phyloP scores from a whole-genome alignment of 2,888 invertebrate species.

The Eupithecia tripunctaria region DNA sequence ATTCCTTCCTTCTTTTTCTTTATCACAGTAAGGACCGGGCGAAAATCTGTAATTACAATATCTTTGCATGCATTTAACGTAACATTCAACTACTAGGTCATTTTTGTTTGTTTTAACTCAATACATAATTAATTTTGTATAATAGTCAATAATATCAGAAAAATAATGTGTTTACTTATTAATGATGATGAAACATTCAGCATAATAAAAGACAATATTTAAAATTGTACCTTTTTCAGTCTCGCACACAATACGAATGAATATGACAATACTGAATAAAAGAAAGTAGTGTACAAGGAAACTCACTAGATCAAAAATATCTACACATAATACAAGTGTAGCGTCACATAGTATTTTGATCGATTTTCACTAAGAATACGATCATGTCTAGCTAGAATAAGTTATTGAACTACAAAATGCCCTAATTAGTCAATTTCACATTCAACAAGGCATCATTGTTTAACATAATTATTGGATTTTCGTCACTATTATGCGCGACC shows the following conservation, averaged over 20 bases:
- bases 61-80: constrained; percentile 78
- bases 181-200: constrained; percentile 55
- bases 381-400: constrained; percentile 77
- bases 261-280: constrained; percentile 81
- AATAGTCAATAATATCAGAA: constrained; percentile 70
- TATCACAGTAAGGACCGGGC: constrained; percentile 83
- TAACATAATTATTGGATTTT: constrained; percentile 84
- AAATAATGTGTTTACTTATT: constrained; percentile 63
- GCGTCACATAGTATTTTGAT: constrained; percentile 76
- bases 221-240: constrained; percentile 82
- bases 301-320: constrained; percentile 52
- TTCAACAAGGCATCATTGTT: constrained; percentile 80
- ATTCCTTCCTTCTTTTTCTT: constrained; percentile 63
- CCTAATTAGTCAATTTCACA: constrained; percentile 81
- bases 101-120: constrained; percentile 62
- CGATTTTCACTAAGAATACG: constrained; percentile 74
- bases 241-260: constrained; percentile 79
- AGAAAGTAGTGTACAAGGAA: constrained; percentile 66
- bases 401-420: constrained; percentile 82
- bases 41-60: constrained; percentile 82
- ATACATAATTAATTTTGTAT: constrained; percentile 47
- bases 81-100: constrained; percentile 74
- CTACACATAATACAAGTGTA: constrained; percentile 59
- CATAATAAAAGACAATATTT: constrained; percentile 64
- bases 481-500: constrained; percentile 84